A percentile compares a stretch with the other conserved stretches of the same genome.
These are phyloP conservation scores for Gymnothorax javanicus DNA, from an alignment of 2,797 vertebrate genomes.

Conservation along the genomic window DNA sequence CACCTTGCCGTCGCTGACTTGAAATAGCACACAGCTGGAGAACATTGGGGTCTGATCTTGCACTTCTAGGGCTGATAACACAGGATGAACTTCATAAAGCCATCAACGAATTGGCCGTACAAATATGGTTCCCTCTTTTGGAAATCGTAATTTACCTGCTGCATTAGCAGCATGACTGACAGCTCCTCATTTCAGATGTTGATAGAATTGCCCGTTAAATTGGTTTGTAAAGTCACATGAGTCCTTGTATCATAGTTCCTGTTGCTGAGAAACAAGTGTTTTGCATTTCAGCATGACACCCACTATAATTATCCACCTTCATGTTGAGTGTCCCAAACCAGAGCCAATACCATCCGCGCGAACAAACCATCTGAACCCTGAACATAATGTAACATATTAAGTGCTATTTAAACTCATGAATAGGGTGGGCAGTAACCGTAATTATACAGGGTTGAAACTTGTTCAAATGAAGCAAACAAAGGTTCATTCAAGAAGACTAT, in stretches of 20 bases:
- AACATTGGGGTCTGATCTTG: background rate
- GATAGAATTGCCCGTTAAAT: background rate
- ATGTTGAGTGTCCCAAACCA: background rate
- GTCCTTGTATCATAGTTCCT: background rate
- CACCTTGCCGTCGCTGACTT: background rate
- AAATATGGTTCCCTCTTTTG: background rate
- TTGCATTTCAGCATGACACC: background rate
- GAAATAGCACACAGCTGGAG: background rate
- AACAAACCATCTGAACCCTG: background rate
- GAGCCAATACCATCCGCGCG: background rate
- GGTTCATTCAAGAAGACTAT: too few relatives aligned
- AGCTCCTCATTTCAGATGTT: background rate
- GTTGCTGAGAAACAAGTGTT: constrained; percentile 13
- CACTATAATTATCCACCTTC: background rate
- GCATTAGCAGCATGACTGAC: background rate
- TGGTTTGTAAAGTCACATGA: background rate
- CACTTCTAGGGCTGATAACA: background rate
- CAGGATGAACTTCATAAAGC: background rate
- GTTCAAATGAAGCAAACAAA: background rate
- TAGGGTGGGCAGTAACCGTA: background rate
- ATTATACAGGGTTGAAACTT: background rate
- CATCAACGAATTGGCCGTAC: background rate
- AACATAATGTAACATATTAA: background rate
- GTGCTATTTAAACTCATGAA: background rate
- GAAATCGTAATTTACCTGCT: background rate